Evolutionary conservation across 2,888 invertebrate genomes (phyloP).

Genomic region (Frankliniella intonsa): DNA sequence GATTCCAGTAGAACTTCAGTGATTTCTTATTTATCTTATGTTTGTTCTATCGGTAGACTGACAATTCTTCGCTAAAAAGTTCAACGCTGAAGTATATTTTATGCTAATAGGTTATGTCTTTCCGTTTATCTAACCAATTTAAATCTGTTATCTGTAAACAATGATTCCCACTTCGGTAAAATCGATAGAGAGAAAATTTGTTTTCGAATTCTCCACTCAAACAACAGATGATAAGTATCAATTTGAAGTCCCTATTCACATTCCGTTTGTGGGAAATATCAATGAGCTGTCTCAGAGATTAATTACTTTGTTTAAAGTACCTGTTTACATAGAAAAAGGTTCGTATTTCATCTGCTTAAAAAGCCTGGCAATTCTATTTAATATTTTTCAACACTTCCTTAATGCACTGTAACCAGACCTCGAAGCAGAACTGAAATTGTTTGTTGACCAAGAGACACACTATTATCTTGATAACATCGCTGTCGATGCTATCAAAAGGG

Average conservation of each 20-base stretch:
- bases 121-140: background rate
- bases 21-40: too few relatives aligned
- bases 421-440: slow-evolving; percentile 56
- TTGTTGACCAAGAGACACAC: slow-evolving; percentile 62
- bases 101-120: too few relatives aligned
- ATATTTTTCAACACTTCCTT: too few relatives aligned
- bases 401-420: slow-evolving; percentile 50
- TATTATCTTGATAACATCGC: slow-evolving; percentile 63
- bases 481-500: slow-evolving; percentile 56
- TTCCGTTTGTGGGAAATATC: slow-evolving; percentile 57
- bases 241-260: slow-evolving; percentile 58
- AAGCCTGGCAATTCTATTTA: background rate
- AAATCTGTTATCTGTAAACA: background rate
- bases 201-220: slow-evolving; percentile 51
- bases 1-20: too few relatives aligned
- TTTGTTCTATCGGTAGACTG: background rate
- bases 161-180: background rate
- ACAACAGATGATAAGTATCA: slow-evolving; percentile 54
- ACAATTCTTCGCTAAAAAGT: too few relatives aligned
- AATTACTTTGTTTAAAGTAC: slow-evolving; percentile 63
- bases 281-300: slow-evolving; percentile 63
- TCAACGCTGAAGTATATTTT: too few relatives aligned
- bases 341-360: slow-evolving; percentile 36
- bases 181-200: background rate
- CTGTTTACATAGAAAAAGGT: slow-evolving; percentile 65